Evolutionary conservation across 2,797 vertebrate genomes (phyloP).

Genomic region (Sebastes matsubarae): DNA sequence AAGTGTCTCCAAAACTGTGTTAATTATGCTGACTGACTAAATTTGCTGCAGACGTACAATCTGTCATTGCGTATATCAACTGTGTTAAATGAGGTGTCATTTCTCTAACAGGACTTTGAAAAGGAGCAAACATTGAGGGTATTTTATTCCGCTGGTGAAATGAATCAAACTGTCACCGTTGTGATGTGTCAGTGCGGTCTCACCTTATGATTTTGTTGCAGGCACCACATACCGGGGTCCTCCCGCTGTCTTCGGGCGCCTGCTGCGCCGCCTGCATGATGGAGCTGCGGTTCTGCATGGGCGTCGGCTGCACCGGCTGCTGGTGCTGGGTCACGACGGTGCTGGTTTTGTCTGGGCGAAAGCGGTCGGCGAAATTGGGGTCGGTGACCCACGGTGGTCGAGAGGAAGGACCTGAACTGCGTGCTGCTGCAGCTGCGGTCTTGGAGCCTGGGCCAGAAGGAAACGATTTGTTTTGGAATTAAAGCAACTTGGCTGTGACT

Average conservation of each 20-base stretch:
- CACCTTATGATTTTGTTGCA: slow-evolving; percentile 99
- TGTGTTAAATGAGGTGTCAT: slow-evolving; percentile 23
- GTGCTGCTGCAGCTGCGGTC: slow-evolving; percentile 45
- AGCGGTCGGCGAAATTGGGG: slow-evolving; percentile 91
- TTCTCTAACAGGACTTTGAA: slow-evolving; percentile 12
- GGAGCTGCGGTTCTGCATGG: slow-evolving; percentile 95
- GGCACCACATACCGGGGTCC: slow-evolving; percentile 92
- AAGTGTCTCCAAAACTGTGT: slow-evolving; percentile 35
- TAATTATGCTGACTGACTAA: slow-evolving; percentile 49
- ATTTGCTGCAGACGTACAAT: slow-evolving; percentile 41
- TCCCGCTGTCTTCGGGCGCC: slow-evolving; percentile 79
- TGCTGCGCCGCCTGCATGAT: slow-evolving; percentile 95
- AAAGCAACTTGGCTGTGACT: slow-evolving; percentile 3
- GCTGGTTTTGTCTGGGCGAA: slow-evolving; percentile 94
- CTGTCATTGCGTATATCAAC: slow-evolving; percentile 24
- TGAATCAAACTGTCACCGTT: background rate
- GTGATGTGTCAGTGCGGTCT: slow-evolving; percentile 14
- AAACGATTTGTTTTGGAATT: background rate
- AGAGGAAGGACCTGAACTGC: slow-evolving; percentile 76
- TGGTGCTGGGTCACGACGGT: slow-evolving; percentile 94
- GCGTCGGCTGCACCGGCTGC: slow-evolving; percentile 91
- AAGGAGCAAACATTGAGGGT: slow-evolving; percentile 13
- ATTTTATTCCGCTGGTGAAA: background rate
- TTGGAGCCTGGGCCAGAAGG: slow-evolving; percentile 53
- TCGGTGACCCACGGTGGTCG: slow-evolving; percentile 97